Base-by-base conservation (phyloP, 2,113 vertebrate species). In the Glaucomys volans region DNA sequence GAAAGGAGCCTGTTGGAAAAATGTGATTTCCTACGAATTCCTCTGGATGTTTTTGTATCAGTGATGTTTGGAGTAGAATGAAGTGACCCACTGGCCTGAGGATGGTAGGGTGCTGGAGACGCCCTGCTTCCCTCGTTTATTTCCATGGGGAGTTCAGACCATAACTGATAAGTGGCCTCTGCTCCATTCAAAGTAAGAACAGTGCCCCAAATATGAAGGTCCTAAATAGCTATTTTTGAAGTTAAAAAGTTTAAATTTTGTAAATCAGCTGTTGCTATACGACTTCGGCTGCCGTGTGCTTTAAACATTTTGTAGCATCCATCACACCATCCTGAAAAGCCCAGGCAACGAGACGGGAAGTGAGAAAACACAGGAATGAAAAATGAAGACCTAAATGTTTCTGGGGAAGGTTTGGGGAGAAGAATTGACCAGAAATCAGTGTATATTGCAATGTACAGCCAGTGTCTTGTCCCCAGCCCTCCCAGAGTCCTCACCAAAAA, bases 401-500 rank as follows among this genome's bases (percentile, higher is more conserved):
- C 47, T 84, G 77, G 84, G 95, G 91, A 96, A 75, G 57, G 69
- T 88, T 91, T 32, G 16, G 52, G 90, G 95, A 87, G 82, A 71
- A 94, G 80, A 93, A 97, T 77, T 85, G 16, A 54, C 84, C 54
- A 62, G 69, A 91, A 88, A 12, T 52, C 40, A 47, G 88, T 80
- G 90, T 71, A n/a, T 86, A 44, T 67, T 76, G 54, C n/a, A 2
- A 92, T 93, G 59, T 89, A 94, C 89, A 97, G 64, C 28, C 69
- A 83, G 77, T 91, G 80, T 40, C 97, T 97, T 96, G 95, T 97
- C 57, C 88, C 96, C 84, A 10, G 26, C 14, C 54, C 57, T 18
- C 30, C 57, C 54, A 12, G 95, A 96, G 93, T 97, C 96, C 93
- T 97, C 98, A 98, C 97, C 98, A 95, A 95, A 97, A 98, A 85